phyloP scores from a whole-genome alignment of 2,113 vertebrate species.

The Carlito syrichta region DNA sequence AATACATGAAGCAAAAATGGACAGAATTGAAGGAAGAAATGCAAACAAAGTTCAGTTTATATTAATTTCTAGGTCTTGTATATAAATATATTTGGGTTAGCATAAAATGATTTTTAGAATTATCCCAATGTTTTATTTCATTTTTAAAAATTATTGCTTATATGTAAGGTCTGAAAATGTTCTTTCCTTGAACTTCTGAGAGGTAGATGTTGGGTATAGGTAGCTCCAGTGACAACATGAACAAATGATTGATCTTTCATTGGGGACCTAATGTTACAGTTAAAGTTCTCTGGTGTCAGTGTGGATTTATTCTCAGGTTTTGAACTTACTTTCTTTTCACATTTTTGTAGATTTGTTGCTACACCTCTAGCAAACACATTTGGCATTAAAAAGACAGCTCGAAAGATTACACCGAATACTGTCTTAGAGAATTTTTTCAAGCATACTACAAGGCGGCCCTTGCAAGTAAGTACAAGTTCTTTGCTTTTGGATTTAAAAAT shows the following conservation, averaged over 20 bases:
- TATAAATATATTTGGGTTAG: constrained; percentile 14
- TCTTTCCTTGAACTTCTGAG: neutral
- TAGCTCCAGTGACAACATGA: neutral
- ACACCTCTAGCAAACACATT: constrained; percentile 84
- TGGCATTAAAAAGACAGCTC: constrained; percentile 84
- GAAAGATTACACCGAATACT: constrained; percentile 81
- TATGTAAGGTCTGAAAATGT: neutral
- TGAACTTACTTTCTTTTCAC: constrained; percentile 40
- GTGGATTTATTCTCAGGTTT: neutral
- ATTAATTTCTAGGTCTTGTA: neutral
- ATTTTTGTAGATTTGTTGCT: constrained; percentile 87
- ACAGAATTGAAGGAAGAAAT: neutral
- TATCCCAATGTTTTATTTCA: neutral
- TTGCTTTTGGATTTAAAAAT: constrained; percentile 50
- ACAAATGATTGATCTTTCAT: neutral
- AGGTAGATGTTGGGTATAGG: neutral
- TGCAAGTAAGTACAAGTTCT: constrained; percentile 85
- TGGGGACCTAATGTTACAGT: neutral
- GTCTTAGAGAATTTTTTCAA: constrained; percentile 88
- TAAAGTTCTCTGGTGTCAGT: neutral
- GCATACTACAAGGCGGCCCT: constrained; percentile 82
- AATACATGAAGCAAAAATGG: neutral
- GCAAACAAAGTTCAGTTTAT: too few species aligned
- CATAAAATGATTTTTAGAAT: constrained; percentile 10
- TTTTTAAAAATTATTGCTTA: neutral